Conservation (phyloP, 1,140 invertebrate species). For the Drosophila busckii region DNA sequence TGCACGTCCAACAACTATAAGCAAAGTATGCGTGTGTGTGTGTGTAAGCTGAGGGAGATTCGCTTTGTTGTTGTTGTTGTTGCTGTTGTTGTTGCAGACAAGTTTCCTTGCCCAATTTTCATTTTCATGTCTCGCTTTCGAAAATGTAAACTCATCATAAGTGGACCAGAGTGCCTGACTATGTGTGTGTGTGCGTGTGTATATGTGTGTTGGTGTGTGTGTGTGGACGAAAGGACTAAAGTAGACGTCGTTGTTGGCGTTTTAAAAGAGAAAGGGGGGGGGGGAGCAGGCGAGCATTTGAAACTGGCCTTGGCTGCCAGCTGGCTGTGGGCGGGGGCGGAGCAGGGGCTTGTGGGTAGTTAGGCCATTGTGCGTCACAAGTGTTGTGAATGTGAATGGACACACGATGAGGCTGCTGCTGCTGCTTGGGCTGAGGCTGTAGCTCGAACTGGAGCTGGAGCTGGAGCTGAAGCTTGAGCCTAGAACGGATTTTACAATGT, state of each 20-base stretch:
- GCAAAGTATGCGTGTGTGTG: no score
- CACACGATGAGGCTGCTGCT: constrained; percentile 30
- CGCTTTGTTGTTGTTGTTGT: constrained; percentile 17
- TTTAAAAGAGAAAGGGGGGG: not conserved
- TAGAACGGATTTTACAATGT: constrained; percentile 66
- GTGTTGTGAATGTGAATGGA: constrained; percentile 74
- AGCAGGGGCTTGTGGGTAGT: not conserved
- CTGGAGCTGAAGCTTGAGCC: constrained; percentile 10
- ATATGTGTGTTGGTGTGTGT: constrained; percentile 6
- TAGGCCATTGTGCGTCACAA: constrained; percentile 62
- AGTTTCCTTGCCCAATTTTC: constrained; percentile 63
- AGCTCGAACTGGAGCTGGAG: not conserved
- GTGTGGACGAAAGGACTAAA: constrained; percentile 40
- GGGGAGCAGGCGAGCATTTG: constrained; percentile 1
- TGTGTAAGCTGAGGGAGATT: constrained; percentile 26
- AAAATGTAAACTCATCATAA: constrained; percentile 77
- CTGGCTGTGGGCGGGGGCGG: not conserved
- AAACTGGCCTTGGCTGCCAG: no score
- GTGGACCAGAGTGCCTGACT: constrained; percentile 55
- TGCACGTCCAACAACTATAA: constrained; percentile 20
- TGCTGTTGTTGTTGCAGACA: constrained; percentile 20
- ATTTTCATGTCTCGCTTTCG: constrained; percentile 52
- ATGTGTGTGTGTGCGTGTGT: constrained; percentile 6
- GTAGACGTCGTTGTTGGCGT: constrained; percentile 45
- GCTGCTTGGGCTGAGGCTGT: not conserved